A percentile compares a stretch with the other conserved stretches of the same genome.
phyloP scores from a whole-genome alignment of 2,888 invertebrate species.

The Mechanitis mazaeus region DNA sequence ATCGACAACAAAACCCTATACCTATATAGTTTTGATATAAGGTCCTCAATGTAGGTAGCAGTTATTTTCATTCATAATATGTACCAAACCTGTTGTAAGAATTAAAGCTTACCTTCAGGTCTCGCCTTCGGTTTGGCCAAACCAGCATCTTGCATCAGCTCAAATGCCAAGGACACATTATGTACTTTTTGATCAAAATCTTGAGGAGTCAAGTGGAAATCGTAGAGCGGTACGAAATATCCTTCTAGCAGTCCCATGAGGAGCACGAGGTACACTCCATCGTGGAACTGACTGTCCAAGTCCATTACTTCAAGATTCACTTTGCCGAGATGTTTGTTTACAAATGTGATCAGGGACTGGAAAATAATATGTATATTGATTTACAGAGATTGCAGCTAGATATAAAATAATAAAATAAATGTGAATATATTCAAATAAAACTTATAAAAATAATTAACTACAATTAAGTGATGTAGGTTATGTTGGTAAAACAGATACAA shows the following conservation, averaged over 20 bases:
- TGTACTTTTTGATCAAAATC: constrained; percentile 95
- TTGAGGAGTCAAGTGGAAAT: constrained; percentile 94
- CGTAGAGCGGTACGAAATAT: constrained; percentile 97
- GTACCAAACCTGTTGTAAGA: neutral
- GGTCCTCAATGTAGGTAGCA: too few species aligned
- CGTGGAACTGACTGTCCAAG: constrained; percentile 96
- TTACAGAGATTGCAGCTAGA: too few species aligned
- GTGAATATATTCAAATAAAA: too few species aligned
- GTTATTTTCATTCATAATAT: neutral
- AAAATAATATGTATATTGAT: constrained; percentile 40
- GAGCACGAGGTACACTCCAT: constrained; percentile 96
- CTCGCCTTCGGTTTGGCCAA: constrained; percentile 94
- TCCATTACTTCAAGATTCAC: constrained; percentile 96
- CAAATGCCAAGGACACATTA: constrained; percentile 97
- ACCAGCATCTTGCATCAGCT: constrained; percentile 98
- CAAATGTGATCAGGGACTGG: constrained; percentile 96
- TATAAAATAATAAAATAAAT: too few species aligned
- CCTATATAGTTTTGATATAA: too few species aligned
- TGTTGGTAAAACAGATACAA: neutral
- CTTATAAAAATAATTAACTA: too few species aligned
- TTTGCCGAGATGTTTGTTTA: constrained; percentile 97
- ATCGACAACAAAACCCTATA: too few species aligned
- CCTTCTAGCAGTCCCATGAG: constrained; percentile 97
- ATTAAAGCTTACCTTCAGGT: constrained; percentile 86
- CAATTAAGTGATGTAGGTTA: too few species aligned